phyloP scores from a whole-genome alignment of 2,888 invertebrate genomes.

The Coecobrya sp. region DNA sequence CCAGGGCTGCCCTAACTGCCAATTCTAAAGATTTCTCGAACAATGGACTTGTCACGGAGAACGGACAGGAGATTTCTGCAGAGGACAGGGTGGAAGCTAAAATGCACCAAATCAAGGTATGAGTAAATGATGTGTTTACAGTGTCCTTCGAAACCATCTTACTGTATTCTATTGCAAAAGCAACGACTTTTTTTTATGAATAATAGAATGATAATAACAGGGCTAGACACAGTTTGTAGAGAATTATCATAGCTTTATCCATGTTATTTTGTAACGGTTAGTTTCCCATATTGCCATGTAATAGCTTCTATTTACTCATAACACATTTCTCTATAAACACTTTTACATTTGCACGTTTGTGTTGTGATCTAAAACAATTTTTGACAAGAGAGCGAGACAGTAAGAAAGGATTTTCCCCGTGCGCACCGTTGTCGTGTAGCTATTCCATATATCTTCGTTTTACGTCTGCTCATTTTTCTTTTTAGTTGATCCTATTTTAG shows the following conservation, averaged over 20 bases:
- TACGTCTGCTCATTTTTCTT: conserved; percentile 60
- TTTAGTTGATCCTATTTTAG: conserved; percentile 30
- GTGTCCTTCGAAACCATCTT: neutral
- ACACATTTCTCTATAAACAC: conserved; percentile 5
- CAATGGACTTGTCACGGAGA: conserved; percentile 59
- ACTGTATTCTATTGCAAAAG: conserved; percentile 7
- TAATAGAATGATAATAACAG: neutral
- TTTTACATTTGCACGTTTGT: conserved; percentile 1
- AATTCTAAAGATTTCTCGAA: conserved; percentile 70
- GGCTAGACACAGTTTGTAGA: neutral
- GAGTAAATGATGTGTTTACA: neutral
- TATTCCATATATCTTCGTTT: conserved; percentile 32
- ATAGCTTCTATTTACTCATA: neutral
- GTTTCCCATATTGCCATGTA: neutral
- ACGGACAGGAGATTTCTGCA: conserved; percentile 77
- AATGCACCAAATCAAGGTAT: conserved; percentile 86
- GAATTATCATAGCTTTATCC: neutral
- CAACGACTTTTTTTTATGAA: neutral
- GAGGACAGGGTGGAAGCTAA: conserved; percentile 85
- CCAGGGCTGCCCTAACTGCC: conserved; percentile 35
- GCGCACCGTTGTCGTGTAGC: neutral
- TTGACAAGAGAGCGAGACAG: neutral
- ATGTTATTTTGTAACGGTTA: too few relatives aligned
- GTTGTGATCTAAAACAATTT: neutral
- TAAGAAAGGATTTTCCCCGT: conserved; percentile 13